A percentile compares a stretch with the other conserved stretches of the same genome.
Evolutionary conservation across 2,888 invertebrate species (phyloP).

Genomic region (Tipula confusa): DNA sequence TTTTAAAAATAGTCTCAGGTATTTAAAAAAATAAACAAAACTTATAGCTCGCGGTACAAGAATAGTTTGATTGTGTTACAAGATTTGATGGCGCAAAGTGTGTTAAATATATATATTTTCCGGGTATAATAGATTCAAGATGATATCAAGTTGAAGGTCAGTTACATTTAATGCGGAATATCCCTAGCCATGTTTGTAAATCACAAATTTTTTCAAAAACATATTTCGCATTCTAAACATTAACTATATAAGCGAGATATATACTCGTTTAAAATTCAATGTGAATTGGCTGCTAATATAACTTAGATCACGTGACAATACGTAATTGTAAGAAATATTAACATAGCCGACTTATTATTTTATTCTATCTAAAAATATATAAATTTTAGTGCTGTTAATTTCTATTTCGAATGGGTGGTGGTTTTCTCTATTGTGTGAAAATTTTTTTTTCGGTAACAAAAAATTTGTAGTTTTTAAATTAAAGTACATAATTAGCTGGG

Average conservation of each 20-base stretch:
- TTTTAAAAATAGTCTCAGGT: constrained; percentile 25
- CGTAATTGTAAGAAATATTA: not conserved
- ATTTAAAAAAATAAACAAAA: not conserved
- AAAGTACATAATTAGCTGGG: not conserved
- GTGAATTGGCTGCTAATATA: not conserved
- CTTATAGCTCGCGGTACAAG: not conserved
- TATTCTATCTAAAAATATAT: not conserved
- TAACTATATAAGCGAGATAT: too few relatives aligned
- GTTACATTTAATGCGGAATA: not conserved
- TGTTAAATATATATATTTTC: not conserved
- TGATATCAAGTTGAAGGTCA: not conserved
- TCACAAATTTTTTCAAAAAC: too few relatives aligned
- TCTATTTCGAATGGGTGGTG: not conserved
- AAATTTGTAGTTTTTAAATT: too few relatives aligned
- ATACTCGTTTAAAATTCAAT: not conserved
- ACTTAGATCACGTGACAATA: not conserved
- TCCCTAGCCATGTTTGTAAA: not conserved
- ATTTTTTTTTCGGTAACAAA: too few relatives aligned
- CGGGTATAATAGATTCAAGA: not conserved
- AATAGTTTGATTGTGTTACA: not conserved
- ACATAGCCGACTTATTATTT: not conserved
- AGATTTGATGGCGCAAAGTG: too few relatives aligned
- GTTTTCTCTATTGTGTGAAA: not conserved
- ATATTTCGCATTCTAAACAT: not conserved
- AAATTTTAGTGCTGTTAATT: constrained; percentile 15